A percentile compares a stretch with the other conserved stretches of the same genome.
These are phyloP conservation scores for Spea hammondii DNA, from an alignment of 2,797 vertebrate genomes.

Conservation along the genomic window DNA sequence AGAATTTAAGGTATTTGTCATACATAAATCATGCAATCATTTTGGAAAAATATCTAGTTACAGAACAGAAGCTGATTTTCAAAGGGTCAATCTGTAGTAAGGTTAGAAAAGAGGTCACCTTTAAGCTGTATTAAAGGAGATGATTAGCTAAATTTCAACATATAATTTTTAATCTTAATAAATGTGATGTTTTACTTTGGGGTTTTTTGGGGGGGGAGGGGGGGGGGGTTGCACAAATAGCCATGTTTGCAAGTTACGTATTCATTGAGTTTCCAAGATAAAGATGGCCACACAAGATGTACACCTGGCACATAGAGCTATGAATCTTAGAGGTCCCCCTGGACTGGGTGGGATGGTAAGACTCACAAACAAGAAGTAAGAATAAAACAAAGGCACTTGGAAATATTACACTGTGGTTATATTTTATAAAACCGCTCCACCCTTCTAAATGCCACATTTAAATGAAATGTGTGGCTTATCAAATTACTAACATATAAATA, in stretches of 20 bases:
- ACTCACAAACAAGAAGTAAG: neutral
- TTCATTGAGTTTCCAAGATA: neutral
- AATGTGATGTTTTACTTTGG: too few relatives aligned
- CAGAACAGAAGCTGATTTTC: too few relatives aligned
- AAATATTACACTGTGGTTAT: neutral
- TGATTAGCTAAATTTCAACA: too few relatives aligned
- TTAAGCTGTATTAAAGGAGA: too few relatives aligned
- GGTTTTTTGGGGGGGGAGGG: too few relatives aligned
- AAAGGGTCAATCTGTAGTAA: too few relatives aligned
- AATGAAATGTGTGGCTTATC: slow-evolving; percentile 13
- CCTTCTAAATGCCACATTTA: slow-evolving; percentile 12
- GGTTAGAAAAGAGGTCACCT: too few relatives aligned
- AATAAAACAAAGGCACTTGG: neutral
- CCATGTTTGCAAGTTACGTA: neutral
- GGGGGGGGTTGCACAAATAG: neutral
- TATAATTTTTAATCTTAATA: too few relatives aligned
- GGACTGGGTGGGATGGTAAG: slow-evolving; percentile 50
- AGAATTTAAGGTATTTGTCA: too few relatives aligned
- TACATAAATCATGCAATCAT: too few relatives aligned
- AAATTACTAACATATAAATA: slow-evolving; percentile 1
- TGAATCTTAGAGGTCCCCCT: slow-evolving; percentile 16
- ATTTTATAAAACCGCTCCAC: slow-evolving; percentile 1
- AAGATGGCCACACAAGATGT: neutral
- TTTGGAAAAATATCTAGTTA: too few relatives aligned
- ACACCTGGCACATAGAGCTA: neutral